Evolutionary conservation across 1,140 invertebrate species (phyloP).

Genomic region (Cydia splendana): DNA sequence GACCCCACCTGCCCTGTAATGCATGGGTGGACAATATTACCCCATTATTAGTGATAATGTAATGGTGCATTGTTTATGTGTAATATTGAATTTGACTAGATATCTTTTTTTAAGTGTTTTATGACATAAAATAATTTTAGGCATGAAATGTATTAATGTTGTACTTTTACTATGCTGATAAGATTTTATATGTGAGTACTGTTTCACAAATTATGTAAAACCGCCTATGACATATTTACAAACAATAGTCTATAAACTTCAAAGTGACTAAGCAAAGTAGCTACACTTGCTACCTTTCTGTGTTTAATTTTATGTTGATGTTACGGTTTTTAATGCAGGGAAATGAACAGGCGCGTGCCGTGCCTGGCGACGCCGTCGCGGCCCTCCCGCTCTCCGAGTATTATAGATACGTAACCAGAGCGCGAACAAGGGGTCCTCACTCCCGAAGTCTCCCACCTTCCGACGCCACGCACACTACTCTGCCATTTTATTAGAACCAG

Average conservation of each 20-base stretch:
- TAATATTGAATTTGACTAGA: not conserved
- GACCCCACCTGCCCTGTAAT: slow-evolving; percentile 68
- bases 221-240: slow-evolving; percentile 10
- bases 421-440: slow-evolving; percentile 46
- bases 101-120: not conserved
- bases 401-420: slow-evolving; percentile 56
- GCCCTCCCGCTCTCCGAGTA: slow-evolving; percentile 59
- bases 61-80: slow-evolving; percentile 12
- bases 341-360: slow-evolving; percentile 46
- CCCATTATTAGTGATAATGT: slow-evolving; percentile 36
- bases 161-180: not conserved
- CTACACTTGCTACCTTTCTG: not conserved
- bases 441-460: slow-evolving; percentile 39
- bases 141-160: not conserved
- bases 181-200: not conserved
- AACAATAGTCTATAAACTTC: slow-evolving; percentile 21
- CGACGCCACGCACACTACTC: slow-evolving; percentile 34
- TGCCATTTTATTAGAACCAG: slow-evolving; percentile 21
- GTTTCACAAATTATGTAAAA: not conserved
- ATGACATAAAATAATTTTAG: not conserved
- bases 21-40: slow-evolving; percentile 65
- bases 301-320: not conserved
- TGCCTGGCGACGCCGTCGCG: slow-evolving; percentile 57
- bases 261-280: slow-evolving; percentile 19
- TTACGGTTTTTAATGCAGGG: slow-evolving; percentile 33